Evolutionary conservation across 2,113 vertebrate genomes (phyloP), one percentile per base, ranked within the genome.

Genomic region (Naja naja): DNA sequence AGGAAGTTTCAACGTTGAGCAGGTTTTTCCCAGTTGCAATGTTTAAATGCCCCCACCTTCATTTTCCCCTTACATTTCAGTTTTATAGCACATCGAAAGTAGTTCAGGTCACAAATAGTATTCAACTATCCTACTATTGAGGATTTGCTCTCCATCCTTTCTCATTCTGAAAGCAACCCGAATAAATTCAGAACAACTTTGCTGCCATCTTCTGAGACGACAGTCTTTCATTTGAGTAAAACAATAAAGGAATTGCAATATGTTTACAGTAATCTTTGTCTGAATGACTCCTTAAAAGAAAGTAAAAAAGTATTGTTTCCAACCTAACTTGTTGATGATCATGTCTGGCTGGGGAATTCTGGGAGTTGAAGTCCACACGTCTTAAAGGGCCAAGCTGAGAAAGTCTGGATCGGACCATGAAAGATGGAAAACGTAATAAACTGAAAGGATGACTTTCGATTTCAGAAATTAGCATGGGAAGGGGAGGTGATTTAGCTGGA

Each of bases 361-460:
- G 18, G 64, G n/a, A 34, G 64, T 16, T 69, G 64, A 69, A 69
- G 5, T 74, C 64, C n/a, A 6, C 16, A 16, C 2, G 2, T 74
- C 64, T 34, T 18, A 74, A 74, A 34, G n/a, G 12, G 60, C 12
- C n/a, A 34, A 69, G 30, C 30, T 14, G 30, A 69, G 4, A n/a
- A 34, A 74, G 30, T 16, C 64, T 74, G 5, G 9, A 53, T 12
- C 27, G 34, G 52, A 53, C 6, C 0, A 0, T 43, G 43, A 12
- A 85, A 85, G 30, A 20, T 45, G 74, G 52, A 22, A 14, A 95
- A 91, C 11, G 0, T 0, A 27, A 64, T 4, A 1, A 94, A 95
- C 95, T 64, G 93, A 95, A 96, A 95, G 12, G 47, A 90, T 96
- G 39, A 23, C 9, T 49, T 85, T 43, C 45, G 93, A 2, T 0